Evolutionary conservation across 2,113 vertebrate genomes (phyloP), one percentile per base, ranked within the genome.

Genomic region (Oceanodroma tethys): DNA sequence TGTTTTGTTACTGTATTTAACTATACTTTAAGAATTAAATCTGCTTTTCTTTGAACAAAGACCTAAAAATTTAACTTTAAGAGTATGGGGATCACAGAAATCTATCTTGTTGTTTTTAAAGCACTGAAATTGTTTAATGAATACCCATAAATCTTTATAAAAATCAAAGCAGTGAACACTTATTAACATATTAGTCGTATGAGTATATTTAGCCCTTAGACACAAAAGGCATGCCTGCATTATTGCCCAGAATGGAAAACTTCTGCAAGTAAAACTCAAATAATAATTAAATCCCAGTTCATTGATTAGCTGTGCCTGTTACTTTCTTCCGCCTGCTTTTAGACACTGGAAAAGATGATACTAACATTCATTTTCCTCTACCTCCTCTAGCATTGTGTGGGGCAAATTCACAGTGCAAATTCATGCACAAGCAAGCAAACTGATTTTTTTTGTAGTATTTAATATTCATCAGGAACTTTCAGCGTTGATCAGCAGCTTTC

Each of bases 1-100:
- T 93, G 81, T 74, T 97, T 87, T 67, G 3, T 94, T 93, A 83
- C 81, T 90, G 45, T 50, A 91, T 55, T 95, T 94, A 83, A 93
- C 52, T 70, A 63, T 38, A 80, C 36, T 55, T 72, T 3, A 15
- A 81, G 78, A 95, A 91, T 60, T 12, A 72, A 87, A 73, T 76
- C 68, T 52, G 88, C 38, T 78, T 93, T 93, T 90, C 72, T 48
- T 82, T 88, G 74, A 87, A 63, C 42, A 78, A 73, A 94, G 56
- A 78, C 27, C 32, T 16, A 67, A 43, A 95, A 94, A 55, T 42
- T 59, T 48, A 79, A 73, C 52, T 68, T 81, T 48, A 48, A 67
- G 43, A 50, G 19, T 42, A 88, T 6, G 22, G 73, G 68, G 59
- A 90, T 70, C 76, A 80, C 60, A 94, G 45, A 83, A 92, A 84